Conservation (phyloP, 2,888 invertebrate genomes). For the Caenorhabditis sp. region DNA sequence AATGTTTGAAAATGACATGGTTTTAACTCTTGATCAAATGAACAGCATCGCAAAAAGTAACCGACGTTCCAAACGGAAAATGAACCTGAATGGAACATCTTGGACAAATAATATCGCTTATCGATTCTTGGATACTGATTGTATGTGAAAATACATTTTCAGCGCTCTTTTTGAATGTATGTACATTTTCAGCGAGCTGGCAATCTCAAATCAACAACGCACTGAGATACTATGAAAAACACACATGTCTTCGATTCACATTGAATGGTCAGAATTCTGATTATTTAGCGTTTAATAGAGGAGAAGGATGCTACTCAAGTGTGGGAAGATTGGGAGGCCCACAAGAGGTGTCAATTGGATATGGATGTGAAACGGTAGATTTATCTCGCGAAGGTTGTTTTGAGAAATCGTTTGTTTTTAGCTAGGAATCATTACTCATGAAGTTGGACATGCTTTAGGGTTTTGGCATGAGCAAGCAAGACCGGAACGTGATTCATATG, state of each 20-base stretch:
- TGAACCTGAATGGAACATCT: slow-evolving; percentile 34
- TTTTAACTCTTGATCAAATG: slow-evolving; percentile 41
- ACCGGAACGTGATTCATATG: slow-evolving; percentile 57
- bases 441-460: slow-evolving; percentile 57
- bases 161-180: too few relatives aligned
- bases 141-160: too few relatives aligned
- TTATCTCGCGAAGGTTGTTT: background rate
- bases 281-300: slow-evolving; percentile 47
- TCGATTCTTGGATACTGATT: slow-evolving; percentile 47
- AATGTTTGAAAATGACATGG: slow-evolving; percentile 48
- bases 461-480: slow-evolving; percentile 63
- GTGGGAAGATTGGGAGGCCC: slow-evolving; percentile 57
- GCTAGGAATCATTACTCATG: slow-evolving; percentile 59
- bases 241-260: slow-evolving; percentile 63
- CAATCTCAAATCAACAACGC: slow-evolving; percentile 54
- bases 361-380: slow-evolving; percentile 54
- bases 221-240: slow-evolving; percentile 52
- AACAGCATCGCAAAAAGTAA: slow-evolving; percentile 30
- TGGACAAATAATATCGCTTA: slow-evolving; percentile 47
- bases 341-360: slow-evolving; percentile 56
- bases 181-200: slow-evolving; percentile 54
- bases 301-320: slow-evolving; percentile 58
- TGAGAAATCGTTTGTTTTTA: slow-evolving; percentile 9
- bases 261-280: slow-evolving; percentile 43
- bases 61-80: slow-evolving; percentile 28